These are phyloP conservation scores for Xestia rhomboidea DNA, from an alignment of 2,888 invertebrate genomes.

Conservation along the genomic window DNA sequence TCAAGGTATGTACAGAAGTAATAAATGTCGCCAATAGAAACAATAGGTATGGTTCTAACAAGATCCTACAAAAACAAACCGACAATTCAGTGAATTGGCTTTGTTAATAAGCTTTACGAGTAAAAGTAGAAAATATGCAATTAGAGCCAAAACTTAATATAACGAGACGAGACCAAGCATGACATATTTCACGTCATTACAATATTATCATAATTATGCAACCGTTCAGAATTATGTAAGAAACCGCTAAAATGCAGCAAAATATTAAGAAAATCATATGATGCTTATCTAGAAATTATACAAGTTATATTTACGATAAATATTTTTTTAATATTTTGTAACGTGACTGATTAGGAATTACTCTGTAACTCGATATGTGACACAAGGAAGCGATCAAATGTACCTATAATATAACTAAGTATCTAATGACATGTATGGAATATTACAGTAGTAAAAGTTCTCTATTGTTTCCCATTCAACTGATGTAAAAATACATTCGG, in stretches of 20 bases:
- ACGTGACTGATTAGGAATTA: conserved; percentile 1
- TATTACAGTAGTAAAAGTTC: conserved; percentile 39
- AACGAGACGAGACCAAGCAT: conserved; percentile 17
- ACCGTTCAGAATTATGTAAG: conserved; percentile 11
- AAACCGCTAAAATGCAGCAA: conserved; percentile 6
- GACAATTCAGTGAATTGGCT: background rate
- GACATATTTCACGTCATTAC: conserved; percentile 25
- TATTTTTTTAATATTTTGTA: background rate
- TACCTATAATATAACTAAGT: background rate
- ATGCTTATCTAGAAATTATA: background rate
- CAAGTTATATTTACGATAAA: background rate
- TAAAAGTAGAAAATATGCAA: conserved; percentile 21
- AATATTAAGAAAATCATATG: conserved; percentile 24
- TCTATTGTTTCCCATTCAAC: conserved; percentile 19
- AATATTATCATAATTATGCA: conserved; percentile 28
- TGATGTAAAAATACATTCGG: conserved; percentile 29
- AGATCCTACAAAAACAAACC: background rate
- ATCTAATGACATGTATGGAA: background rate
- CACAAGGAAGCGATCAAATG: conserved; percentile 23
- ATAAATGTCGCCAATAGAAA: too few species aligned
- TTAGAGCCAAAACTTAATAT: conserved; percentile 5
- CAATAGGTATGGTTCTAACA: background rate
- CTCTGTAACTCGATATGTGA: background rate
- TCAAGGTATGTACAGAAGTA: too few species aligned
- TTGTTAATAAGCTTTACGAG: background rate